Evolutionary conservation across 2,888 invertebrate genomes (phyloP).

Genomic region (Mantis religiosa): DNA sequence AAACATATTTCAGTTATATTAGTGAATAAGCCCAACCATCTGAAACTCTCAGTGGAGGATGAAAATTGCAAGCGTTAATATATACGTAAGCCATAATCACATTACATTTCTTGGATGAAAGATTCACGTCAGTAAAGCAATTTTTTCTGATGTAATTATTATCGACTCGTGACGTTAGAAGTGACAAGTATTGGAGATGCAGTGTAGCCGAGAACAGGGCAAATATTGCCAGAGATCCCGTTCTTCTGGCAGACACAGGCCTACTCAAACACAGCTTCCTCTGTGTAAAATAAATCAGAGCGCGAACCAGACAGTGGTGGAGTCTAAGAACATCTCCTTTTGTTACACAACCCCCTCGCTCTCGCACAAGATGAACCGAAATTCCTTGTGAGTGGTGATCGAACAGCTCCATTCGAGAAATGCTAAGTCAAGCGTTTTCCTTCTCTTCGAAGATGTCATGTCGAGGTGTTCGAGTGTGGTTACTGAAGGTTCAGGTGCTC

Average conservation of each 20-base stretch:
- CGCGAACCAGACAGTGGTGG: not conserved
- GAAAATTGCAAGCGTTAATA: too few relatives aligned
- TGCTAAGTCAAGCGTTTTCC: not conserved
- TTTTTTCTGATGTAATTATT: too few relatives aligned
- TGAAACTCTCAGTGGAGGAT: too few relatives aligned
- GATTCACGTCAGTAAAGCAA: too few relatives aligned
- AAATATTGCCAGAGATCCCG: not conserved
- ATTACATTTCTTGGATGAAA: too few relatives aligned
- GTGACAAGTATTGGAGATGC: not conserved
- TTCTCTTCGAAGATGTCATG: not conserved
- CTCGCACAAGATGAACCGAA: not conserved
- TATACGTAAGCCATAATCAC: too few relatives aligned
- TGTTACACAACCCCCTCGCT: not conserved
- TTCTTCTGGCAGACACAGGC: not conserved
- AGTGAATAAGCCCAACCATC: too few relatives aligned
- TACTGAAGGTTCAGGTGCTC: too few relatives aligned
- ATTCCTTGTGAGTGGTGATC: not conserved
- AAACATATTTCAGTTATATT: too few relatives aligned
- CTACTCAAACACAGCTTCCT: not conserved
- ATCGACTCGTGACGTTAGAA: too few relatives aligned
- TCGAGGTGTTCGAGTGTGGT: not conserved
- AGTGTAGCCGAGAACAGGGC: not conserved
- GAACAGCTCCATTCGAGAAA: not conserved
- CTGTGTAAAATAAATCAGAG: not conserved
- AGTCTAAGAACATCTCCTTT: not conserved